Conservation (phyloP, 2,113 vertebrate genomes). For the Geococcyx californianus region DNA sequence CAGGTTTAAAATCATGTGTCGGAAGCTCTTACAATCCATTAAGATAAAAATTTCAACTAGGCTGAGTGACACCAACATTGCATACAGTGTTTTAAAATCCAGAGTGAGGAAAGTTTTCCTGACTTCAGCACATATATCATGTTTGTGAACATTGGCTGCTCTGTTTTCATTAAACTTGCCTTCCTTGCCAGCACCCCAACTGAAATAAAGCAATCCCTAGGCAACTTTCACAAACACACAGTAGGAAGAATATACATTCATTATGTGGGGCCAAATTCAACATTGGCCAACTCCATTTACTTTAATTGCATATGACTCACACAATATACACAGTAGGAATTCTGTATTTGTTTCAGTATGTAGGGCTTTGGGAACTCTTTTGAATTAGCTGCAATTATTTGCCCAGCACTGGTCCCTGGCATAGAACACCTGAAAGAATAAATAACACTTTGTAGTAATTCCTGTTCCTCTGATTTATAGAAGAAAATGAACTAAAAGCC, state of each 20-base stretch:
- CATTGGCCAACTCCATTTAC: background rate
- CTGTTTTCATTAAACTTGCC: constrained; percentile 38
- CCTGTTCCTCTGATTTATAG: background rate
- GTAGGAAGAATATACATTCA: background rate
- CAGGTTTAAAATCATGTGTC: background rate
- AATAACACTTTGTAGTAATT: background rate
- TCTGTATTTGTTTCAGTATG: background rate
- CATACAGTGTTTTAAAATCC: background rate
- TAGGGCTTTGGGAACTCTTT: background rate
- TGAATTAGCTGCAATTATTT: background rate
- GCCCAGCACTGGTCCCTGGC: background rate
- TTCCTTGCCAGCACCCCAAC: constrained; percentile 39
- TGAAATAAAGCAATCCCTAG: constrained; percentile 29
- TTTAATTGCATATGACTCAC: background rate
- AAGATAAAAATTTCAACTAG: constrained; percentile 7
- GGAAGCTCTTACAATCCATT: background rate
- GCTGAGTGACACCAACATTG: background rate
- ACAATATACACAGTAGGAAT: background rate
- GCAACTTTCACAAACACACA: background rate
- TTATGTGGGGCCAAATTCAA: background rate
- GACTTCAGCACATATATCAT: constrained; percentile 24
- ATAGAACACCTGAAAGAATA: background rate
- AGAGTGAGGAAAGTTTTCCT: constrained; percentile 10
- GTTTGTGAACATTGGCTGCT: constrained; percentile 30
- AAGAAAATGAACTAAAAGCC: background rate